A percentile compares a stretch with the other conserved stretches of the same genome.
phyloP scores from a whole-genome alignment of 2,888 invertebrate genomes.

The Empis livida region DNA sequence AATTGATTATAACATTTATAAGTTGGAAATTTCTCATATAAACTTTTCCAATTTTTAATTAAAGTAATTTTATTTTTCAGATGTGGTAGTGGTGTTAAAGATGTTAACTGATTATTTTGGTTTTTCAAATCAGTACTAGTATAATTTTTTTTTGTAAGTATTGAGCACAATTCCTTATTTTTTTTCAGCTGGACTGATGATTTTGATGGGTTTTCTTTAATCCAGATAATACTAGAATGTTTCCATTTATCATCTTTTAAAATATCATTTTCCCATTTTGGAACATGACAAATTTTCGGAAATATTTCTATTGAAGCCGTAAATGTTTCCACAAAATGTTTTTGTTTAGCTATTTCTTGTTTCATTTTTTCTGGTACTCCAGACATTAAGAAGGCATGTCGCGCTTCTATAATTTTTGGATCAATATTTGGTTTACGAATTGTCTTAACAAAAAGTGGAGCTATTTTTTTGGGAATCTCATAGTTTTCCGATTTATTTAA shows the following conservation, averaged over 20 bases:
- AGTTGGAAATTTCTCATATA: constrained; percentile 50
- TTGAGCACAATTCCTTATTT: constrained; percentile 1
- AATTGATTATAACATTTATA: constrained; percentile 49
- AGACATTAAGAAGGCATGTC: constrained; percentile 55
- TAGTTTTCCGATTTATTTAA: neutral
- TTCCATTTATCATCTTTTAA: constrained; percentile 10
- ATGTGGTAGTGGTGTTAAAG: constrained; percentile 11
- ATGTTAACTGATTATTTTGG: neutral
- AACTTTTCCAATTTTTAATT: constrained; percentile 41
- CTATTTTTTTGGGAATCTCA: constrained; percentile 41
- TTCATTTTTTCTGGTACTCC: constrained; percentile 54
- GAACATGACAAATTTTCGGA: constrained; percentile 51
- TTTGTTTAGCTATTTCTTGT: constrained; percentile 41
- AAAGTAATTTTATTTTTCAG: constrained; percentile 29
- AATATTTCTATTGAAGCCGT: constrained; percentile 39
- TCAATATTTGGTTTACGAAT: constrained; percentile 44
- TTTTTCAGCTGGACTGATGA: neutral
- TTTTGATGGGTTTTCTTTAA: constrained; percentile 5
- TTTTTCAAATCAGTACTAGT: neutral
- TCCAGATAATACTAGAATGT: constrained; percentile 8
- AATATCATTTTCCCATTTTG: constrained; percentile 35
- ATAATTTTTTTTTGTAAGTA: neutral
- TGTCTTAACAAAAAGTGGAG: constrained; percentile 53
- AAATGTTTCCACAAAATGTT: constrained; percentile 29
- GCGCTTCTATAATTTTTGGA: constrained; percentile 46